Evolutionary conservation across 2,888 invertebrate species (phyloP), one percentile per base, ranked within the genome.

Genomic region (Lasiommata megera): DNA sequence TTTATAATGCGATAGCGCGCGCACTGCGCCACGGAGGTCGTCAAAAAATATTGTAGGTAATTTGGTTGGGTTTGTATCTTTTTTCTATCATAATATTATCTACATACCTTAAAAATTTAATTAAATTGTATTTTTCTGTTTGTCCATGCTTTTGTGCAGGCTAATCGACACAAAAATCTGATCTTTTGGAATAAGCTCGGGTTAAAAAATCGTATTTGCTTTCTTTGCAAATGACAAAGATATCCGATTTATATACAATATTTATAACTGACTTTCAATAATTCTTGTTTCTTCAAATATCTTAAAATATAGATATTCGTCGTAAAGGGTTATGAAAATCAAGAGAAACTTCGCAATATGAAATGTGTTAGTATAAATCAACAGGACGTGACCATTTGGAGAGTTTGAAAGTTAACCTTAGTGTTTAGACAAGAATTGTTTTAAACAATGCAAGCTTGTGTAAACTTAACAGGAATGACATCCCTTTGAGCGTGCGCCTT

Each of bases 361-460:
- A 59, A 57, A 59, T 63, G 61, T 63, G 56, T 64, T 56, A 60
- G 60, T 54, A 52, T 60, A 64, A 51, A 41, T 52, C 52, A 64
- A 64, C 64, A 62, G 54, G 58, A 62, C 62, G 64, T 64, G 64
- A 56, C 56, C 56, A 55, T 60, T 62, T 61, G 54, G 58, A 57
- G 60, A 61, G 53, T 56, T 62, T 64, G 60, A 57, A 61, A 58
- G 61, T 61, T 60, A 63, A 63, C 58, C 55, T 60, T 47, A 47
- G 56, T 60, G 54, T 55, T 61, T 61, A 58, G 61, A 61, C 54
- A 61, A 61, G 57, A 51, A 58, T 61, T 61, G 54, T 61, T 61
- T 61, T 55, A 61, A 61, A 60, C 60, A 60, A 60, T 54, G 58
- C 57, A 54, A 58, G 44, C 56, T 61, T 57, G 46, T 23, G 51